Evolutionary conservation across 2,888 invertebrate species (phyloP), one percentile per base, ranked within the genome.

Genomic region (Choreutis nemorana): DNA sequence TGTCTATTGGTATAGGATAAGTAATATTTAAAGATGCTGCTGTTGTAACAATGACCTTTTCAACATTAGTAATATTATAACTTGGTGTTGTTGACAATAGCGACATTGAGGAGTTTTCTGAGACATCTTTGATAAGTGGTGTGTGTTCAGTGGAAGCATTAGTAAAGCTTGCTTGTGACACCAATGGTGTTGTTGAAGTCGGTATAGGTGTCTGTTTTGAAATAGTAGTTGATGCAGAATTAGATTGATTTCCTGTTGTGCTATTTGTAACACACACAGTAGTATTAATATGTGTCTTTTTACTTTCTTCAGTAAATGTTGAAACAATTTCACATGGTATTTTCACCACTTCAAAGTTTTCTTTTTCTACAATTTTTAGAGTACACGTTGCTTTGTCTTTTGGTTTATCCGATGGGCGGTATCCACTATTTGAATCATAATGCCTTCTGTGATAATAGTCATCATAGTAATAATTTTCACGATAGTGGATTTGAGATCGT

Each of bases 321-420:
- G 77, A 71, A 5, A 78, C 75, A 5, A 75, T 75, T 50, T 70
- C 77, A 41, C 77, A 78, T 2, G 77, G 77, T 40, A 78, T 59
- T 43, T 57, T 71, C 8, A 77, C 38, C 10, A 44, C 37, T 39
- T 71, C 54, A 9, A 48, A 29, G 21, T 50, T 55, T 4, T 50
- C 53, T 15, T 63, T 55, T 40, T 75, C 68, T 32, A 50, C 62
- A 6, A 77, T 51, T 43, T 54, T 67, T 20, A 78, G 49, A 7
- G 48, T 41, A 30, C 77, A 78, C 2, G 37, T 44, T 8, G 77
- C 77, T 32, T 50, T 44, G 12, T 62, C 55, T 28, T 39, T 46
- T 8, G 58, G 55, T 24, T 28, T 42, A 12, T 16, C 45, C 38
- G 2, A 11, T 14, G 45, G 29, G 23, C 28, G 37, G 9, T 46